Evolutionary conservation across 2,797 vertebrate species (phyloP).

Genomic region (Peromyscus eremicus): DNA sequence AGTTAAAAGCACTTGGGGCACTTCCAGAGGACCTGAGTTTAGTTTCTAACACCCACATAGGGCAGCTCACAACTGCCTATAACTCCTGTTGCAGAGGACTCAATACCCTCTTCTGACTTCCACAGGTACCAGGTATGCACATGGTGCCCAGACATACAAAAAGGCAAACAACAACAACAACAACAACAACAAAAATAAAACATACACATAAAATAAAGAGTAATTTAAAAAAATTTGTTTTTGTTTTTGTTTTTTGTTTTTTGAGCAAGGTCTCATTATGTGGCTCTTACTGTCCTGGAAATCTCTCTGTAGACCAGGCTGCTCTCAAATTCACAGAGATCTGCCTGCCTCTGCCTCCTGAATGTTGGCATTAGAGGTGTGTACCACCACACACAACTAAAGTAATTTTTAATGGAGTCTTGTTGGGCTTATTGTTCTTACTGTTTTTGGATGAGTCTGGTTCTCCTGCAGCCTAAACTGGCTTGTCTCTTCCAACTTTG

Average conservation of each 20-base stretch:
- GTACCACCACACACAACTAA: not conserved
- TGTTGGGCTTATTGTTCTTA: not conserved
- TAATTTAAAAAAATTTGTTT: not conserved
- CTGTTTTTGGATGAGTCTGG: not conserved
- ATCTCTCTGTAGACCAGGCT: not conserved
- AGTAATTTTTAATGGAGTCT: not conserved
- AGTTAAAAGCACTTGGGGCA: not conserved
- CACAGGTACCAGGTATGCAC: too few species aligned
- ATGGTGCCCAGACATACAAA: not conserved
- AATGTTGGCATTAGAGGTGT: not conserved
- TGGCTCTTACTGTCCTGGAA: not conserved
- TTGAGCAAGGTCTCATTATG: not conserved
- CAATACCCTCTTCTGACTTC: not conserved
- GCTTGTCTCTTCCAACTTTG: too few species aligned
- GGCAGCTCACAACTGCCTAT: not conserved
- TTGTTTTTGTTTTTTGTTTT: not conserved
- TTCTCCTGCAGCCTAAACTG: not conserved
- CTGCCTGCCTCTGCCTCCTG: not conserved
- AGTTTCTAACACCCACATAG: not conserved
- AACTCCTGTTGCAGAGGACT: not conserved
- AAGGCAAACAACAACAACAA: not conserved
- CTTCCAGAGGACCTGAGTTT: not conserved
- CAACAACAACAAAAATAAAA: too few species aligned
- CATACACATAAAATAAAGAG: not conserved
- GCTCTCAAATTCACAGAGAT: not conserved